Percentiles rank a stretch among this genome's conserved stretches.
Evolutionary conservation across 2,888 invertebrate species (phyloP).

Genomic region (Teleiodes luculella): DNA sequence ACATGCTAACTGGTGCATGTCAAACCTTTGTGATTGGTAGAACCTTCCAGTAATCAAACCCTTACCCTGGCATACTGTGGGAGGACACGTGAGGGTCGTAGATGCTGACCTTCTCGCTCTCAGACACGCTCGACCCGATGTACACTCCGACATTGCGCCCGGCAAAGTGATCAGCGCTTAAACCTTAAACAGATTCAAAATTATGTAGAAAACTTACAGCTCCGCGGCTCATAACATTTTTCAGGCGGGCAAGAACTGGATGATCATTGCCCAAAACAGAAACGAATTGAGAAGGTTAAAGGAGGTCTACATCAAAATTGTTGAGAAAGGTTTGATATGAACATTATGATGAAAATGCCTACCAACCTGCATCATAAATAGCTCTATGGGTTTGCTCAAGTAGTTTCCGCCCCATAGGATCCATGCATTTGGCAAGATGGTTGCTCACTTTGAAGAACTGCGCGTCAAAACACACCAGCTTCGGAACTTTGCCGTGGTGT

Average conservation of each 20-base stretch:
- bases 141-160: conserved; percentile 77
- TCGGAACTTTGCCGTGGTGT: conserved; percentile 79
- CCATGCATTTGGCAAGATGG: conserved; percentile 64
- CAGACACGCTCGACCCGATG: conserved; percentile 74
- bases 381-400: conserved; percentile 83
- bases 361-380: conserved; percentile 78
- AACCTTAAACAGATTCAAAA: conserved; percentile 56
- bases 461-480: conserved; percentile 81
- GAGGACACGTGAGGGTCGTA: conserved; percentile 36
- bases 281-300: too few species aligned
- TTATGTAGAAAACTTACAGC: too few species aligned
- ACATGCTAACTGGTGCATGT: too few species aligned
- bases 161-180: conserved; percentile 74
- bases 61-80: conserved; percentile 49
- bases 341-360: too few species aligned
- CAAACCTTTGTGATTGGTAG: too few species aligned
- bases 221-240: too few species aligned
- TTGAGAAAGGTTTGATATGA: too few species aligned
- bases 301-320: too few species aligned
- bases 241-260: too few species aligned
- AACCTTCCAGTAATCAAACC: too few species aligned
- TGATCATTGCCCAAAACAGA: too few species aligned
- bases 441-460: conserved; percentile 81
- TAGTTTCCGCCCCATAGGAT: conserved; percentile 77
- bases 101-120: conserved; percentile 77